Evolutionary conservation across 1,140 invertebrate species (phyloP).

Genomic region (Trachymyrmex septentrionalis): DNA sequence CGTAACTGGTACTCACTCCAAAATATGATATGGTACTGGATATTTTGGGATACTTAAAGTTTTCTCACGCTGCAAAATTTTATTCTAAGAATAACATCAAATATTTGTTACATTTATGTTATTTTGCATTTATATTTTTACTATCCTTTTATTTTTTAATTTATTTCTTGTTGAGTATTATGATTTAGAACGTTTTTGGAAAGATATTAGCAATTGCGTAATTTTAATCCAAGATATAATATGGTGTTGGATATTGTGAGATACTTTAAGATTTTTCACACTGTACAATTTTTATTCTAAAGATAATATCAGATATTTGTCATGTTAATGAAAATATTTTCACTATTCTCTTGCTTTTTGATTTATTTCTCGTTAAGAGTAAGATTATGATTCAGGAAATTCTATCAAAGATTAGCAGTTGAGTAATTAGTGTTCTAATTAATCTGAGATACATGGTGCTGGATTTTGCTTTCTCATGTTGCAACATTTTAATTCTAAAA

Average conservation of each 20-base stretch:
- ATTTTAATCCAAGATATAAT: not conserved
- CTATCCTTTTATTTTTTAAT: not conserved
- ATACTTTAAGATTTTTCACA: not conserved
- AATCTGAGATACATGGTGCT: not conserved
- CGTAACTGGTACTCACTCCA: not conserved
- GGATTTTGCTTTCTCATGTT: not conserved
- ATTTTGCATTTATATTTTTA: not conserved
- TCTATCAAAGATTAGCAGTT: constrained; percentile 53
- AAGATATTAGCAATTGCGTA: constrained; percentile 43
- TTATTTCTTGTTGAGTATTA: not conserved
- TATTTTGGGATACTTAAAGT: not conserved
- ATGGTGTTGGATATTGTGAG: not conserved
- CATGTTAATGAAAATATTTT: not conserved
- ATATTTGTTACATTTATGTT: not conserved
- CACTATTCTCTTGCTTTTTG: not conserved
- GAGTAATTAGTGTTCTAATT: not conserved
- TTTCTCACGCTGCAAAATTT: too few relatives aligned
- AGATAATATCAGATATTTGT: not conserved
- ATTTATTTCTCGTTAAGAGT: not conserved
- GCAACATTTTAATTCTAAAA: constrained; percentile 67
- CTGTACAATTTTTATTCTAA: too few relatives aligned
- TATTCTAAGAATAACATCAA: too few relatives aligned
- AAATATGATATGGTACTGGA: not conserved
- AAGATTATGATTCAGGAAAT: not conserved
- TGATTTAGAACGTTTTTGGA: constrained; percentile 48